phyloP scores from a whole-genome alignment of 2,113 vertebrate species.

The Mastomys coucha region DNA sequence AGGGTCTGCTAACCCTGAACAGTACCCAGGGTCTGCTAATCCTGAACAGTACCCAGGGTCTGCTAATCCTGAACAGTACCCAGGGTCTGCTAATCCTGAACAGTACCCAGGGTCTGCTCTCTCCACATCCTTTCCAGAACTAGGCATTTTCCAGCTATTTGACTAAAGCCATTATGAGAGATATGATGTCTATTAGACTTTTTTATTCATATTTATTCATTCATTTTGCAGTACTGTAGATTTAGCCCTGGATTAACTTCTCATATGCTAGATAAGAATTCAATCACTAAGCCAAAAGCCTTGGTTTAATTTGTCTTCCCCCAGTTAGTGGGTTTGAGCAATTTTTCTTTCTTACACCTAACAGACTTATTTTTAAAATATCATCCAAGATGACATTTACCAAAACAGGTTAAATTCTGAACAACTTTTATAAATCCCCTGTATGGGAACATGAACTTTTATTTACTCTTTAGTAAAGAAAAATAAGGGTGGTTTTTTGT shows the following conservation, averaged over 20 bases:
- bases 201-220: background rate
- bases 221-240: background rate
- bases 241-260: background rate
- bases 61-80: background rate
- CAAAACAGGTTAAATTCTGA: conserved; percentile 22
- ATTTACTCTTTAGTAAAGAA: background rate
- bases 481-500: too few species aligned
- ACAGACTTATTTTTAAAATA: conserved; percentile 4
- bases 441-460: background rate
- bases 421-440: background rate
- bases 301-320: background rate
- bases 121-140: background rate
- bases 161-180: background rate
- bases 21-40: too few species aligned
- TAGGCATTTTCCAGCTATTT: background rate
- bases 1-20: too few species aligned
- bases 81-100: background rate
- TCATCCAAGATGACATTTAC: background rate
- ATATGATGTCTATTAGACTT: background rate
- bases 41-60: too few species aligned
- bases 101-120: background rate
- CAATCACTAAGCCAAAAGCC: background rate
- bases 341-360: background rate
- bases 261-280: too few species aligned
- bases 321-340: background rate